phyloP scores from a whole-genome alignment of 1,140 invertebrate genomes.

The Drosophila truncata region DNA sequence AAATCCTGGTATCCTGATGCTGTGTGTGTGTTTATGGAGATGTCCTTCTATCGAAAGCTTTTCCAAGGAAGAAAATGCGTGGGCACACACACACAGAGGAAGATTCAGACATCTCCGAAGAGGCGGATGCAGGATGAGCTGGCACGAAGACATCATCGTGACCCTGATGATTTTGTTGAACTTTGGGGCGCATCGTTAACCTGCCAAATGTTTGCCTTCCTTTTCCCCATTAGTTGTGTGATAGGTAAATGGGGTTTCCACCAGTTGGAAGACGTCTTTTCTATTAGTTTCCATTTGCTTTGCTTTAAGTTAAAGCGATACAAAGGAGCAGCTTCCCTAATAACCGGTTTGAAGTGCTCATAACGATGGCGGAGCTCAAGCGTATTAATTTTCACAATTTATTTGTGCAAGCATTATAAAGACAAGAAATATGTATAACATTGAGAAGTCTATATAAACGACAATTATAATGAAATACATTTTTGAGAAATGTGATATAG shows the following conservation, averaged over 20 bases:
- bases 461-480: background rate
- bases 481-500: background rate
- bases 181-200: slow-evolving; percentile 29
- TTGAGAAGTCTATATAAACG: background rate
- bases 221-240: slow-evolving; percentile 14
- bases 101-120: slow-evolving; percentile 30
- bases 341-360: background rate
- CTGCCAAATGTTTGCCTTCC: slow-evolving; percentile 31
- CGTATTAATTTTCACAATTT: background rate
- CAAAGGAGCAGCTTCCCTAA: background rate
- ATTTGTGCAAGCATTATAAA: background rate
- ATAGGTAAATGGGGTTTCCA: slow-evolving; percentile 4
- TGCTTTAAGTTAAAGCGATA: background rate
- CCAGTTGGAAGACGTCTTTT: background rate
- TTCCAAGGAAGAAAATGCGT: slow-evolving; percentile 26
- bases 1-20: background rate
- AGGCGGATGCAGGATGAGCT: slow-evolving; percentile 16
- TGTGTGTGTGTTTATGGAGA: background rate
- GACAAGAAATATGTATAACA: background rate
- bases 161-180: slow-evolving; percentile 35
- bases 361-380: background rate
- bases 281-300: background rate
- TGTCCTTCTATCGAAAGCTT: slow-evolving; percentile 29
- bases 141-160: slow-evolving; percentile 23
- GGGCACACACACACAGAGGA: slow-evolving; percentile 13